Evolutionary conservation across 1,140 invertebrate species (phyloP).

Genomic region (Drosophila orosa): DNA sequence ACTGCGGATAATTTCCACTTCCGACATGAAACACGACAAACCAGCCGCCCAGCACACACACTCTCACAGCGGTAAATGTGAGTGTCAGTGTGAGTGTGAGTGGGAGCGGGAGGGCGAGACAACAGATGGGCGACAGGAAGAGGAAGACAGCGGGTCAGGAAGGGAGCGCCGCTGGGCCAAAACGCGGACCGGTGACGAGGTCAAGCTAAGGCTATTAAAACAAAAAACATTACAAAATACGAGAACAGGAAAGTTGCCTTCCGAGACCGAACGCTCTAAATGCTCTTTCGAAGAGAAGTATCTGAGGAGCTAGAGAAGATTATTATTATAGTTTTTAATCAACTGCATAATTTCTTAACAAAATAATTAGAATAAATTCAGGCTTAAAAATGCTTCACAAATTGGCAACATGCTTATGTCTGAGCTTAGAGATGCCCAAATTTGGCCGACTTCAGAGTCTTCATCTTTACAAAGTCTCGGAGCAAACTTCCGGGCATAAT

Average conservation of each 20-base stretch:
- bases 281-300: not conserved
- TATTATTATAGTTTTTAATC: not conserved
- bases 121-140: constrained; percentile 62
- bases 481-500: constrained; percentile 5
- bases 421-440: not conserved
- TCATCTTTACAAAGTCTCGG: not conserved
- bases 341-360: not conserved
- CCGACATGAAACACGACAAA: constrained; percentile 76
- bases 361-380: not conserved
- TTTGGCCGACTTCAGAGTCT: not conserved
- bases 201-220: constrained; percentile 80
- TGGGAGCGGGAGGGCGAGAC: constrained; percentile 19
- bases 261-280: not conserved
- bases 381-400: not conserved
- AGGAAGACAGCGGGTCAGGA: constrained; percentile 37
- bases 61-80: not conserved
- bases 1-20: constrained; percentile 77
- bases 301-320: not conserved
- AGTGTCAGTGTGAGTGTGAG: not conserved
- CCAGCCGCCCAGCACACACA: constrained; percentile 20
- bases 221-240: constrained; percentile 47
- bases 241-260: not conserved
- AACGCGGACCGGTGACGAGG: constrained; percentile 75
- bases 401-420: too few relatives aligned
- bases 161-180: constrained; percentile 35